phyloP scores from a whole-genome alignment of 2,888 invertebrate species.

The Escarpia spicata region DNA sequence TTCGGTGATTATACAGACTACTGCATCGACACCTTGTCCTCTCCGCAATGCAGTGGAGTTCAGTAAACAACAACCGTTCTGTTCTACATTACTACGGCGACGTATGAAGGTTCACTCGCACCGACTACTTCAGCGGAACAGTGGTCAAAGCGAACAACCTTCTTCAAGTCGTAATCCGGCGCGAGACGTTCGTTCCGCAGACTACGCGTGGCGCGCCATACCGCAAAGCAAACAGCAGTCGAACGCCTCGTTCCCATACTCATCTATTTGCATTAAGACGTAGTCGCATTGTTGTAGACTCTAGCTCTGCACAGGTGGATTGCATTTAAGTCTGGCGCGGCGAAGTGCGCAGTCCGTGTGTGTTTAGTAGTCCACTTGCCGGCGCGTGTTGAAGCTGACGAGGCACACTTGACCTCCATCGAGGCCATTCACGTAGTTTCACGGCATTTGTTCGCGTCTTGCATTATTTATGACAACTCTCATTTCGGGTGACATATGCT shows the following conservation, averaged over 20 bases:
- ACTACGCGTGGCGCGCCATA: background rate
- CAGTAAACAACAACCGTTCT: background rate
- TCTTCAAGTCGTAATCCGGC: background rate
- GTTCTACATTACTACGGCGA: background rate
- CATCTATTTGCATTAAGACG: slow-evolving; percentile 11
- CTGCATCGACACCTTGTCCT: background rate
- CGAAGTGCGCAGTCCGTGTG: background rate
- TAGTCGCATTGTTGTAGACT: background rate
- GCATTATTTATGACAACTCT: slow-evolving; percentile 13
- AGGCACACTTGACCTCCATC: background rate
- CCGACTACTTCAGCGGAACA: background rate
- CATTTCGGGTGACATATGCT: background rate
- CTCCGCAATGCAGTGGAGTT: background rate
- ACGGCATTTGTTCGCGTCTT: background rate
- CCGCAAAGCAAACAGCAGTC: background rate
- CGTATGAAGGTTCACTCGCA: background rate
- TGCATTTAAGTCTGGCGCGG: background rate
- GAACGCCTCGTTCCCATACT: background rate
- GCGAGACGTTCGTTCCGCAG: background rate
- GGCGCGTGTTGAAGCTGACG: background rate
- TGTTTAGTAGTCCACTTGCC: background rate
- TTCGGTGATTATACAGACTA: background rate
- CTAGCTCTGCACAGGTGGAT: background rate
- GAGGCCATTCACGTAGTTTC: background rate
- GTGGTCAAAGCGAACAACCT: background rate